Conservation (phyloP, 2,797 vertebrate genomes). For the Luscinia luscinia region DNA sequence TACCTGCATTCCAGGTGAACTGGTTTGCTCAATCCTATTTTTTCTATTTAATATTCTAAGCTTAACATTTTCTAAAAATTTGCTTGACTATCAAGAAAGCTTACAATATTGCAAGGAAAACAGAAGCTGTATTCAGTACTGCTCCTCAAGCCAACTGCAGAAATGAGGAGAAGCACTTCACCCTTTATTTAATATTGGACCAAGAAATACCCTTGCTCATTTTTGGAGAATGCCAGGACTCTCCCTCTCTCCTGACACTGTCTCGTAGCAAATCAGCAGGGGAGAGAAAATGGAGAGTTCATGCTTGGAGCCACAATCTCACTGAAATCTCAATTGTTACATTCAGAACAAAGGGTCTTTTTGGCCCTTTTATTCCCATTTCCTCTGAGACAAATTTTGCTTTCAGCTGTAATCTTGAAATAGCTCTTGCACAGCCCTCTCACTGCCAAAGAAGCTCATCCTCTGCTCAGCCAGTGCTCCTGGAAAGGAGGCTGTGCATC, state of each 20-base stretch:
- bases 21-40: background rate
- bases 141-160: background rate
- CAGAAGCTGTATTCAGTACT: background rate
- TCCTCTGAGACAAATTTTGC: background rate
- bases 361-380: background rate
- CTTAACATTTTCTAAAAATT: background rate
- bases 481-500: background rate
- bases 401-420: background rate
- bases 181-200: background rate
- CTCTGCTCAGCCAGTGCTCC: background rate
- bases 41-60: background rate
- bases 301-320: background rate
- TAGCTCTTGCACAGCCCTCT: background rate
- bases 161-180: background rate
- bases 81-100: background rate
- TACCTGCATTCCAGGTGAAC: background rate
- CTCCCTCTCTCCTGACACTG: background rate
- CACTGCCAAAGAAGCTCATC: background rate
- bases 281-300: background rate
- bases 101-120: background rate
- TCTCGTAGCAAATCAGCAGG: background rate
- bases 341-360: background rate
- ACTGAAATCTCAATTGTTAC: background rate
- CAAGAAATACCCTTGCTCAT: background rate
- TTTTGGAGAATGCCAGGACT: background rate